Evolutionary conservation across 2,113 vertebrate species (phyloP), one percentile per base, ranked within the genome.

Genomic region (Cathartes aura): DNA sequence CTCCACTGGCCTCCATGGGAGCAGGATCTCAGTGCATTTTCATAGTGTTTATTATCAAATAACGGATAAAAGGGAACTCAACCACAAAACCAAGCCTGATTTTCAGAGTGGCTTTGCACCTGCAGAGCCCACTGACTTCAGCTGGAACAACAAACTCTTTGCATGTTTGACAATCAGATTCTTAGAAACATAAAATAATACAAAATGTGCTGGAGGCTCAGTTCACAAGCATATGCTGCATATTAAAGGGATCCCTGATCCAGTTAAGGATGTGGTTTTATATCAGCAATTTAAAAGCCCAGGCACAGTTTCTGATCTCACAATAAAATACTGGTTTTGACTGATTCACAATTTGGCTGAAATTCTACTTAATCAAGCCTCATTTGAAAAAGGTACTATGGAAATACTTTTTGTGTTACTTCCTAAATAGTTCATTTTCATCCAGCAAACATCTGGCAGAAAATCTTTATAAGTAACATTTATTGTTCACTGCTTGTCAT

Each of bases 51-150:
- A 42, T 75, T 91, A 80, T 45, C 67, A 89, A 95, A 32, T 82
- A 93, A 93, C 30, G 20, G 68, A 60, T 78, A 75, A 87, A 83
- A 82, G 27, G 20, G 50, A 93, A 74, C 59, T 15, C 63, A 93
- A 83, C 73, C 86, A 89, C 94, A 93, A 90, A 60, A 93, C 27
- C 67, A 83, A 93, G 67, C 17, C 8, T 8, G 42, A 93, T 92
- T 92, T 93, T 89, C 86, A 81, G 50, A 90, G 52, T 56, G 67
- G 50, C 76, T 96, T 89, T 95, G 92, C 92, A 94, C 95, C 95
- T 97, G 94, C 92, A 95, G 64, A 78, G 47, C 68, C 63, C 76
- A 48, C 80, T 90, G 24, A 72, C 68, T 94, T 95, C 88, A 96
- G 71, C 43, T 92, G 68, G 18, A 93, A 63, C 50, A 96, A 80